Evolutionary conservation across 2,888 invertebrate species (phyloP), one percentile per base, ranked within the genome.

Genomic region (Drosophila suboccidentalis): DNA sequence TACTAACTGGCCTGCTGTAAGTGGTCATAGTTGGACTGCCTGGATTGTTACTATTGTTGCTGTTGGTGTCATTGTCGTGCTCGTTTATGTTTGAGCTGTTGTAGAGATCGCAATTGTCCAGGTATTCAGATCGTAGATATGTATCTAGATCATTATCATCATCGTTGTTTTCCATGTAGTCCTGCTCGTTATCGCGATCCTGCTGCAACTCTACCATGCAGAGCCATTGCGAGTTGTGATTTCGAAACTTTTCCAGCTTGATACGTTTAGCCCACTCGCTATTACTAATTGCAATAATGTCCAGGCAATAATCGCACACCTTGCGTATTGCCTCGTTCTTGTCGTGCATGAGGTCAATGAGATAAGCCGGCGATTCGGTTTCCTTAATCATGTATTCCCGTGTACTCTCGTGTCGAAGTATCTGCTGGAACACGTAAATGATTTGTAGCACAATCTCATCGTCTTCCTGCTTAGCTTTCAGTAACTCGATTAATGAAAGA

Each of bases 371-470:
- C 32, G 98, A 98, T 93, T 98, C 97, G 55, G 98, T 98, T 90
- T 96, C 95, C 84, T 96, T 95, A 81, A 98, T 97, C 90, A 99
- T 95, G 91, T 96, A 96, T 76, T 96, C 95, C 11, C 97, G 95
- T 55, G 97, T 96, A 65, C 94, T 94, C 78, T 95, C 95, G 92
- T 98, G 97, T 61, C 96, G 94, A 59, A 98, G 95, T 90, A 98
- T 94, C 93, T 97, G 97, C 86, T 98, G 96, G 93, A 99, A 99
- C 61, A 98, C 97, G 93, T 96, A 99, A 70, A 98, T 96, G 68
- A 99, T 98, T 94, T 99, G 99, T 87, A 99, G 94, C 69, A 99
- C 98, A 92, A 99, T 97, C 93, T 99, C 99, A 93, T 99, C 99
- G 93, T 99, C 99, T 90, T 98, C 98, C 94, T 99, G 99, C 90